A percentile compares a stretch with the other conserved stretches of the same genome.
Conservation (phyloP, 2,113 vertebrate genomes). For the chimpanzee (Pan troglodytes) region NHGRI_mPanTro3-v2.1_pri NC_086015.1:28813001-28813500, state of each 20-base stretch:
- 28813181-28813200: conserved; percentile 72
- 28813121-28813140: conserved; percentile 81
- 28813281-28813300: conserved; percentile 84
- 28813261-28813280: conserved; percentile 83
- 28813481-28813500: conserved; percentile 73
- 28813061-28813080: conserved; percentile 47
- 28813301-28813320: conserved; percentile 81
- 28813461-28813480: conserved; percentile 84
- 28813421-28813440: conserved; percentile 88
- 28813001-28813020: background rate
- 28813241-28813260: conserved; percentile 80
- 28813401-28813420: conserved; percentile 81
- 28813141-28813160: conserved; percentile 78
- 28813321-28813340: conserved; percentile 85
- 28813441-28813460: conserved; percentile 86
- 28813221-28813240: conserved; percentile 77
- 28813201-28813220: conserved; percentile 76
- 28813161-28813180: conserved; percentile 82
- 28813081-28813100: conserved; percentile 73
- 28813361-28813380: conserved; percentile 68
- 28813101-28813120: conserved; percentile 80
- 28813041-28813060: background rate
- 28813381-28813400: conserved; percentile 80
- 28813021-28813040: conserved; percentile 23
- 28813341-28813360: conserved; percentile 85